Conservation (phyloP, 2,113 vertebrate species). For the Equus przewalskii region DNA sequence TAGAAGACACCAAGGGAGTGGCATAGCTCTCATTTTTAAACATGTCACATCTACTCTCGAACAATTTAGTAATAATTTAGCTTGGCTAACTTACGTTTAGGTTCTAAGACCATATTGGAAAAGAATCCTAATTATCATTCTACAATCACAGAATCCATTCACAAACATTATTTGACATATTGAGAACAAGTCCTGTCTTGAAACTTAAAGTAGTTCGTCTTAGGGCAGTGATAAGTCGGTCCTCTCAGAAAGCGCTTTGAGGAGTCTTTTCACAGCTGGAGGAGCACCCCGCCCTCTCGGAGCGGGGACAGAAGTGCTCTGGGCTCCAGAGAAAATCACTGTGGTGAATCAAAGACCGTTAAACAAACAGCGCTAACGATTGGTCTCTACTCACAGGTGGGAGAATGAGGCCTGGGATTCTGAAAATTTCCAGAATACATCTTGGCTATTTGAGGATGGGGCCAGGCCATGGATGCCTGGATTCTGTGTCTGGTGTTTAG, state of each 20-base stretch:
- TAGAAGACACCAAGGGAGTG: not conserved
- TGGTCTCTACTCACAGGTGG: not conserved
- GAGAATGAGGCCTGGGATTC: not conserved
- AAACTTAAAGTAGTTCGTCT: not conserved
- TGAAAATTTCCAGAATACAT: not conserved
- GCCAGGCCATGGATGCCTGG: not conserved
- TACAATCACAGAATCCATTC: not conserved
- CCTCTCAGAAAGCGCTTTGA: not conserved
- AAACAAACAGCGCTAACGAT: not conserved
- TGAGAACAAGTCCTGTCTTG: not conserved
- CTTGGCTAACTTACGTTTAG: not conserved
- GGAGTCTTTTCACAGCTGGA: not conserved
- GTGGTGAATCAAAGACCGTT: not conserved
- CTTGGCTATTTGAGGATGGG: not conserved
- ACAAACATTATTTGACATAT: not conserved
- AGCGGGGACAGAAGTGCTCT: not conserved
- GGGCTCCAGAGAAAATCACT: not conserved
- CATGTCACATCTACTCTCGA: not conserved
- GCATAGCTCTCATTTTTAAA: not conserved
- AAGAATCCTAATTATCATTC: not conserved
- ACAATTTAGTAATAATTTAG: not conserved
- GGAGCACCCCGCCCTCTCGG: not conserved
- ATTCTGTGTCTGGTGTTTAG: not conserved
- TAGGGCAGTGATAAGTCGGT: not conserved
- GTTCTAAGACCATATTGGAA: not conserved